Conservation (phyloP, 2,797 vertebrate species). For the Holocentrus rufus region DNA sequence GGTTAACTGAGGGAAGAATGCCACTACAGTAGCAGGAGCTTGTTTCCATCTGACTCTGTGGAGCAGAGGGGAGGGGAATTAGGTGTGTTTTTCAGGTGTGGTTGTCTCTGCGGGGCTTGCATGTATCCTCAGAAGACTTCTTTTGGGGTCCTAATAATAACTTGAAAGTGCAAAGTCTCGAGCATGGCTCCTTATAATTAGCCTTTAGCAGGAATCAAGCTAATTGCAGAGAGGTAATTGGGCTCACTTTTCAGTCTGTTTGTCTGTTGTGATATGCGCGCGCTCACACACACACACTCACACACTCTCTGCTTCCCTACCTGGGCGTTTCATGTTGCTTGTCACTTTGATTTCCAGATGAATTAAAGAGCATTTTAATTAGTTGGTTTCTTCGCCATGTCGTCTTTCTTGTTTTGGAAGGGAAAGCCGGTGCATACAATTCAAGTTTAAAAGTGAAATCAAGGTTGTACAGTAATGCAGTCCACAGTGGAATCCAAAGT, state of each 20-base stretch:
- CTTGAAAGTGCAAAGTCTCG: conserved; percentile 85
- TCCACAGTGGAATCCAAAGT: conserved; percentile 35
- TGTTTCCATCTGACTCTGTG: conserved; percentile 66
- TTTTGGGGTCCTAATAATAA: conserved; percentile 87
- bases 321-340: conserved; percentile 78
- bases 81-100: conserved; percentile 84
- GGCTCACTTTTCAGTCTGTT: conserved; percentile 78
- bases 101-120: conserved; percentile 72
- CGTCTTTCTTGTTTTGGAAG: conserved; percentile 47
- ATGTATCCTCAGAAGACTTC: conserved; percentile 77
- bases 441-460: conserved; percentile 43
- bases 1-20: conserved; percentile 73
- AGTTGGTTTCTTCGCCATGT: conserved; percentile 65
- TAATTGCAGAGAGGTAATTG: conserved; percentile 86
- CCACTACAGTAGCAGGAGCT: conserved; percentile 70
- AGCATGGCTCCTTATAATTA: conserved; percentile 83
- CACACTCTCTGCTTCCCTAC: conserved; percentile 62
- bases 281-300: conserved; percentile 17
- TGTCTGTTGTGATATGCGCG: conserved; percentile 65
- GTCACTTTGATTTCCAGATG: conserved; percentile 82
- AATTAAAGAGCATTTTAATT: conserved; percentile 81
- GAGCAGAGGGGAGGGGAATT: conserved; percentile 79
- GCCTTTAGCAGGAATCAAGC: conserved; percentile 84
- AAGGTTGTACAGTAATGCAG: conserved; percentile 37
- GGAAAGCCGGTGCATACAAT: conserved; percentile 49